Percentiles rank a stretch among this genome's conserved stretches.
Evolutionary conservation across 2,797 vertebrate genomes (phyloP).

Genomic region (Sebastes minor): DNA sequence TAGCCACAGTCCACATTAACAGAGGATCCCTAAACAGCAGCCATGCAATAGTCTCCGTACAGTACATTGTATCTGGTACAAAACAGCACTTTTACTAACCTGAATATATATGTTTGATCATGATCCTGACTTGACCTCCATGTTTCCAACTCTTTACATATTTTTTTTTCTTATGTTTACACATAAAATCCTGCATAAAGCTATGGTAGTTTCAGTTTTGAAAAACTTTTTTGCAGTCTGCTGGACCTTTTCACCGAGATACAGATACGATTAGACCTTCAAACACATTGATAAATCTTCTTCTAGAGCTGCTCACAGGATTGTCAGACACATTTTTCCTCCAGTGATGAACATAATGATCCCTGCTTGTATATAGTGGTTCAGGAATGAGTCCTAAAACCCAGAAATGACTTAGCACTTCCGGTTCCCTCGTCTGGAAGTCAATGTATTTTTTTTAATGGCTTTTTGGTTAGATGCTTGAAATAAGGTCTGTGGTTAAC

Average conservation of each 20-base stretch:
- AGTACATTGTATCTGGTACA: not conserved
- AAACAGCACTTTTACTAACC: not conserved
- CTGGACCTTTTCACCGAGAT: not conserved
- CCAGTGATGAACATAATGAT: not conserved
- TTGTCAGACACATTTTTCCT: not conserved
- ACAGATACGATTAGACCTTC: not conserved
- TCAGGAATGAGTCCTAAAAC: no score
- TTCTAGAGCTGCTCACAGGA: not conserved
- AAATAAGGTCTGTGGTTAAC: no score
- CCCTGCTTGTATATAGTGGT: not conserved
- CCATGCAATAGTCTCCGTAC: not conserved
- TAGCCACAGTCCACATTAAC: not conserved
- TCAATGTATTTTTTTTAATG: no score
- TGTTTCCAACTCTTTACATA: not conserved
- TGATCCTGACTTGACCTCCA: not conserved
- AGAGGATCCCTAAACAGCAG: not conserved
- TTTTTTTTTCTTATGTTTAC: not conserved
- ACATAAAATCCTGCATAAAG: not conserved
- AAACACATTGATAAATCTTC: not conserved
- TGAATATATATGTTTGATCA: not conserved
- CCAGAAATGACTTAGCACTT: no score
- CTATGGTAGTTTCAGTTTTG: not conserved
- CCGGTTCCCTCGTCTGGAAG: no score
- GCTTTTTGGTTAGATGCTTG: no score
- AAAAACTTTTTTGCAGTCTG: not conserved